These are phyloP conservation scores for Oncorhynchus clarkii DNA, from an alignment of 2,113 vertebrate genomes.

Conservation along the genomic window DNA sequence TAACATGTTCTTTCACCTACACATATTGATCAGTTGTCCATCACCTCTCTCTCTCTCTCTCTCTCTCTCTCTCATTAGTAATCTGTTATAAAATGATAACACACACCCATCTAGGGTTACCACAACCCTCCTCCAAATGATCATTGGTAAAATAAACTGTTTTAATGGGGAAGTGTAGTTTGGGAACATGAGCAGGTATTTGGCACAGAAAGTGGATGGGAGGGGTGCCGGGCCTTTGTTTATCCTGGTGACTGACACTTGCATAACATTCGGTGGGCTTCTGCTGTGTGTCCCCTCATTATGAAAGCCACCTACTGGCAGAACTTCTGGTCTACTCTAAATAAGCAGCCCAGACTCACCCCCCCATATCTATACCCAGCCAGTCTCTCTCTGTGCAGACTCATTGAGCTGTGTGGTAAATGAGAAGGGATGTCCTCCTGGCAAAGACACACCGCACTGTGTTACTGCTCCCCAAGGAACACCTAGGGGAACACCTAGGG, in stretches of 20 bases:
- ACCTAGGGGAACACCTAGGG: background rate
- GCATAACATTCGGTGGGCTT: background rate
- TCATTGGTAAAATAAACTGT: slow-evolving; percentile 1
- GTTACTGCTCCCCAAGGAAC: slow-evolving; percentile 52
- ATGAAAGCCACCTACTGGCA: background rate
- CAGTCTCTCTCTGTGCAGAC: background rate
- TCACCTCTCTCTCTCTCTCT: no score
- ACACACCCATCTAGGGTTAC: background rate
- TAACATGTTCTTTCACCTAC: no score
- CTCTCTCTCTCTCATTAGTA: background rate
- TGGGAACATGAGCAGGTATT: background rate
- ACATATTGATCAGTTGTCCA: no score
- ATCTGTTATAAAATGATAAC: background rate
- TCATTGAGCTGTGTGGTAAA: background rate
- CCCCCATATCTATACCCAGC: background rate
- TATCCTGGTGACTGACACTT: background rate
- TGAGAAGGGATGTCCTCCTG: slow-evolving; percentile 65
- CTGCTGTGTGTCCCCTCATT: background rate
- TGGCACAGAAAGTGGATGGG: background rate
- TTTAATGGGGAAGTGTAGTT: background rate
- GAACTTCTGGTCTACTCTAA: background rate
- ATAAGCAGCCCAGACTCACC: background rate
- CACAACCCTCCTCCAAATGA: background rate
- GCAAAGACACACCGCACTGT: slow-evolving; percentile 73
- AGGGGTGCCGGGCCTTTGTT: background rate